phyloP scores from a whole-genome alignment of 2,888 invertebrate genomes.

The Rotaria magnacalcarata region DNA sequence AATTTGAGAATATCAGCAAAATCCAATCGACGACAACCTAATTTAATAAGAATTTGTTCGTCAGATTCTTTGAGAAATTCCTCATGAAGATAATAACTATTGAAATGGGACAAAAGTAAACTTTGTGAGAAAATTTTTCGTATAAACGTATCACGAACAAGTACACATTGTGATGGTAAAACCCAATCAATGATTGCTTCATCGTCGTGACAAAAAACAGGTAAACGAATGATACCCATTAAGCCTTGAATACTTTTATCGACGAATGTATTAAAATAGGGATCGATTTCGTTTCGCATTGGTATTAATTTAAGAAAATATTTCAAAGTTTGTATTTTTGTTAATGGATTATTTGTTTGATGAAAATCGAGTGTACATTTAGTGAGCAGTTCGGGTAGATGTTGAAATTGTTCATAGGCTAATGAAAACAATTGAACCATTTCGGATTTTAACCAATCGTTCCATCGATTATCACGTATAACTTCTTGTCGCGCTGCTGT shows the following conservation, averaged over 20 bases:
- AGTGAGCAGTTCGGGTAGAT: neutral
- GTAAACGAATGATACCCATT: neutral
- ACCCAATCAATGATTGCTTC: neutral
- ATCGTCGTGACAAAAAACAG: neutral
- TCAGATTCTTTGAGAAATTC: slow-evolving; percentile 48
- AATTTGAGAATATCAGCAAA: neutral
- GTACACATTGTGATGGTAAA: slow-evolving; percentile 36
- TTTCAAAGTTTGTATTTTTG: neutral
- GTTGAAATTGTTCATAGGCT: neutral
- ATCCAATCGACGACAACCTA: slow-evolving; percentile 6
- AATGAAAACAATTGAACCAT: neutral
- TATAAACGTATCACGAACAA: slow-evolving; percentile 35
- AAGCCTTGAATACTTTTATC: neutral
- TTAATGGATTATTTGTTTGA: neutral
- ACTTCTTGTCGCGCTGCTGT: slow-evolving; percentile 59
- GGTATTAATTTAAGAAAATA: slow-evolving; percentile 5
- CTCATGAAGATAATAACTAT: slow-evolving; percentile 54
- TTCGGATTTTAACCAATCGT: slow-evolving; percentile 55
- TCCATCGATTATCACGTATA: slow-evolving; percentile 57
- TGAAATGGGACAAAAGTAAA: slow-evolving; percentile 49
- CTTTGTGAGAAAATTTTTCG: slow-evolving; percentile 16
- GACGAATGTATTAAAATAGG: neutral
- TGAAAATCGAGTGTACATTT: neutral
- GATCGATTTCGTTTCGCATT: neutral
- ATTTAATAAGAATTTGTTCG: neutral